Percentiles rank a stretch among this genome's conserved stretches.
phyloP scores from a whole-genome alignment of 1,140 invertebrate genomes.

The Holotrichia oblita region DNA sequence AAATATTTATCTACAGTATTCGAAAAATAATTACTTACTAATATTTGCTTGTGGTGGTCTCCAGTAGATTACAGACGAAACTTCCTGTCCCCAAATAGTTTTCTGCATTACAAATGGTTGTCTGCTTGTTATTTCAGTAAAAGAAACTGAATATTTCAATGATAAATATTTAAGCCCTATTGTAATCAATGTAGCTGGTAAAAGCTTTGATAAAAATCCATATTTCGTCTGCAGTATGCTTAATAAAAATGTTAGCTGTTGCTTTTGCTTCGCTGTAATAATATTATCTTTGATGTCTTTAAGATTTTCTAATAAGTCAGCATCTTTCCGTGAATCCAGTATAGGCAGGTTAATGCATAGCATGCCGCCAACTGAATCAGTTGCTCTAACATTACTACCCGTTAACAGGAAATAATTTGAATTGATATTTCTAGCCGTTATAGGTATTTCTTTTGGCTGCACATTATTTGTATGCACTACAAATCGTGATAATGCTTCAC shows the following conservation, averaged over 20 bases:
- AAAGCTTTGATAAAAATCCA: conserved; percentile 71
- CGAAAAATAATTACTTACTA: conserved; percentile 66
- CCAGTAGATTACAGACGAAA: conserved; percentile 77
- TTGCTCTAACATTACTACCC: conserved; percentile 52
- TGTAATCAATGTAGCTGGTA: conserved; percentile 74
- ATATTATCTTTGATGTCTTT: conserved; percentile 68
- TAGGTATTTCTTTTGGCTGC: conserved; percentile 59
- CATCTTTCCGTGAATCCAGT: conserved; percentile 59
- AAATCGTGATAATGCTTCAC: conserved; percentile 71
- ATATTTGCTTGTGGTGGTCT: conserved; percentile 83
- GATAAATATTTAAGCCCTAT: conserved; percentile 76
- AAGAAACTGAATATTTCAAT: conserved; percentile 74
- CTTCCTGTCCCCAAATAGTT: conserved; percentile 72
- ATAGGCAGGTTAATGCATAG: conserved; percentile 63
- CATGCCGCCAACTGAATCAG: conserved; percentile 59
- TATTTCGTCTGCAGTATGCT: conserved; percentile 74
- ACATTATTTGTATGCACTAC: conserved; percentile 66
- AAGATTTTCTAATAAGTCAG: conserved; percentile 57
- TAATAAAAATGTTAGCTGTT: conserved; percentile 74
- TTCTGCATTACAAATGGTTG: conserved; percentile 59
- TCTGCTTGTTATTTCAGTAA: conserved; percentile 74
- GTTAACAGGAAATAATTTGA: conserved; percentile 57
- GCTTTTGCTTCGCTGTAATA: conserved; percentile 67
- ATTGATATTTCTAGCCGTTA: conserved; percentile 62
- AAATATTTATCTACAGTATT: no score